Percentiles rank a stretch among this genome's conserved stretches.
These are phyloP conservation scores for Pseudonaja textilis DNA, from an alignment of 2,113 vertebrate species.

Conservation along the genomic window DNA sequence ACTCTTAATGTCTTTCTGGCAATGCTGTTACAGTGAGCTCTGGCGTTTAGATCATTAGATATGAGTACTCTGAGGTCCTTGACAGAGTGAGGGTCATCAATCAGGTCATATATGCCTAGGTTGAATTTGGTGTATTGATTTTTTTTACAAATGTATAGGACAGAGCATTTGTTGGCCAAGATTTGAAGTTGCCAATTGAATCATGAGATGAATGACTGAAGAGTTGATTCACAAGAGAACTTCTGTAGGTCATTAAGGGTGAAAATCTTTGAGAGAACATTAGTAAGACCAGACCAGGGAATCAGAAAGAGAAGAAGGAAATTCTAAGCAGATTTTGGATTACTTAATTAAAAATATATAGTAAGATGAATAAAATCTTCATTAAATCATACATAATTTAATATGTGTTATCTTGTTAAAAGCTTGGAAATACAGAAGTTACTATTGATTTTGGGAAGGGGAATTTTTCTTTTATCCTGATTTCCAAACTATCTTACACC, in stretches of 20 bases:
- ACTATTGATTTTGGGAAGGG: background rate
- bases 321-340: background rate
- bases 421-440: background rate
- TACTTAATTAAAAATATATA: background rate
- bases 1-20: no score
- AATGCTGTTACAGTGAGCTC: no score
- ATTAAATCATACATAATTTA: background rate
- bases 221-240: no score
- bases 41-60: no score
- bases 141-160: no score
- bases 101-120: no score
- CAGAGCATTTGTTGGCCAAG: no score
- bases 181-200: no score
- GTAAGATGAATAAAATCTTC: background rate
- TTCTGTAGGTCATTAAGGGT: background rate
- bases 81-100: no score
- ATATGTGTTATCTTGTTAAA: background rate
- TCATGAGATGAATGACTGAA: background rate
- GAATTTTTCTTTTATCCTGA: background rate
- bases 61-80: no score
- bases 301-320: background rate
- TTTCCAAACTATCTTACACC: background rate
- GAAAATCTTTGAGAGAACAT: background rate
- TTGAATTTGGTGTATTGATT: no score
- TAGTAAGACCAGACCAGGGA: background rate